Percentiles rank a stretch among this genome's conserved stretches.
These are phyloP conservation scores for Plebejus anna DNA, from an alignment of 2,888 invertebrate genomes.

Conservation along the genomic window DNA sequence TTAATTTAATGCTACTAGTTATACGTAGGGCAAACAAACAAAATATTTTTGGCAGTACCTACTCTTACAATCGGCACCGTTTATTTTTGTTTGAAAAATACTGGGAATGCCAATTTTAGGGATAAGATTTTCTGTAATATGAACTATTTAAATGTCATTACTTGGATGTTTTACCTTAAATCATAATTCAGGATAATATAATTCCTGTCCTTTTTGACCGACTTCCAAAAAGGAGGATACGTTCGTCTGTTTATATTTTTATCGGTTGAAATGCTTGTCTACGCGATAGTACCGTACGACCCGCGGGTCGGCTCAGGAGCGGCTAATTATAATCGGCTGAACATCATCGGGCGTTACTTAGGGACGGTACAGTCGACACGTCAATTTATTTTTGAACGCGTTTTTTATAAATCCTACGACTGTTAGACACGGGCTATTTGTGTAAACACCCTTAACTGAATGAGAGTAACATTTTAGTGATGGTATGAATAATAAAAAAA, in stretches of 20 bases:
- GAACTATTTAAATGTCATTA: no score
- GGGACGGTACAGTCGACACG: slow-evolving; percentile 64
- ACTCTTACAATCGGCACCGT: no score
- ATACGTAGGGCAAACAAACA: no score
- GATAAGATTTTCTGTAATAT: no score
- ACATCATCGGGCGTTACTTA: slow-evolving; percentile 74
- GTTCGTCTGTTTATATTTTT: no score
- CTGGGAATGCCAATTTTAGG: no score
- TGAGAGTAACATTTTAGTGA: not conserved
- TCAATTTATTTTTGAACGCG: slow-evolving; percentile 65
- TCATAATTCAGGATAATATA: not conserved
- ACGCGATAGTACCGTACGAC: slow-evolving; percentile 45
- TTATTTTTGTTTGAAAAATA: no score
- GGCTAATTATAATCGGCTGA: slow-evolving; percentile 79
- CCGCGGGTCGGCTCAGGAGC: slow-evolving; percentile 60
- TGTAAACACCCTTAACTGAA: slow-evolving; percentile 6
- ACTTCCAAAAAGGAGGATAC: no score
- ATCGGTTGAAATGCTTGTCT: slow-evolving; percentile 25
- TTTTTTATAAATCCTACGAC: slow-evolving; percentile 54
- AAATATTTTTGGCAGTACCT: no score
- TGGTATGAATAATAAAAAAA: not conserved
- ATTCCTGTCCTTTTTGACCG: no score
- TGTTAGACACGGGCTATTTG: slow-evolving; percentile 28
- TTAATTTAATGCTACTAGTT: no score
- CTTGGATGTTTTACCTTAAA: no score